Evolutionary conservation across 2,888 invertebrate species (phyloP), one percentile per base, ranked within the genome.

Genomic region (Thereva unica): DNA sequence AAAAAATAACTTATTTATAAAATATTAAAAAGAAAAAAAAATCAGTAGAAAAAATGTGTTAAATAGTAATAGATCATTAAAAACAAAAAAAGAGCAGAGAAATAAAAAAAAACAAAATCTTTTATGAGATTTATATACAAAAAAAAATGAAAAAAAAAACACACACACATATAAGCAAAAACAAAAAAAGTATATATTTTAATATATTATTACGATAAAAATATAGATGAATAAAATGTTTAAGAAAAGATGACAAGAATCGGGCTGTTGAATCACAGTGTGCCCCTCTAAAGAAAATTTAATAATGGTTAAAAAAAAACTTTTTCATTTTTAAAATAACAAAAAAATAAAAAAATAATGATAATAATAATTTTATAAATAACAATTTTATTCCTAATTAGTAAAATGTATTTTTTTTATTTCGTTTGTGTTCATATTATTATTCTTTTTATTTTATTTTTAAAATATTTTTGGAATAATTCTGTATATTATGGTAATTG

Each of bases 241-340:
- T 64, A 49, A 65, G 65, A 56, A 56, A 65, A 49, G 55, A 65
- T 56, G 56, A 65, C 65, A 65, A 65, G 56, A 65, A 68, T 68
- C 63, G 70, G 71, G 71, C 71, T 71, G 71, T 71, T 70, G 65
- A 68, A 71, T 71, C 71, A 70, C 71, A 69, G 59, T 69, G 42
- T 69, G 67, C 70, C 71, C 67, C 69, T 69, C 64, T 35, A 40
- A 53, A 64, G 41, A 37, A 53, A 50, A 50, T 37, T n/a, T 47
- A 38, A 49, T 49, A 47, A 55, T 55, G 7, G 47, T 35, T 49
- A 37, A 37, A 38, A 38, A n/a, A 12, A 42, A 38, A 37, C 59
- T 53, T 41, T 53, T 7, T 40, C 53, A 38, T 37, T 49, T 64
- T 61, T 23, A 61, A 23, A 50, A n/a, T n/a, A n/a, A n/a, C n/a